Evolutionary conservation across 1,140 invertebrate species (phyloP).

Genomic region (Eriosoma lanigerum): DNA sequence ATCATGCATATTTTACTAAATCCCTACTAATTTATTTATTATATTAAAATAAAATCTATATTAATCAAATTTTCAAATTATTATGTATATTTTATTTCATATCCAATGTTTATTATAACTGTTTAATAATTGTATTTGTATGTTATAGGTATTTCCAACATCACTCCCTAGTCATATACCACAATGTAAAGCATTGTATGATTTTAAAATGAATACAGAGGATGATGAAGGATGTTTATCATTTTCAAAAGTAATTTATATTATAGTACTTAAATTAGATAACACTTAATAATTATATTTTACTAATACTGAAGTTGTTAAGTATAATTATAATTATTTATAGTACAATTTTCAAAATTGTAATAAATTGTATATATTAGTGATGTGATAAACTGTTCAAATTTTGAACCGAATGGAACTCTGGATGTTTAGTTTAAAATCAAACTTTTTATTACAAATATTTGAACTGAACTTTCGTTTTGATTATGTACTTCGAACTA

Average conservation of each 20-base stretch:
- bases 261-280: too few species aligned
- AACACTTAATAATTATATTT: neutral
- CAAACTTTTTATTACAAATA: too few species aligned
- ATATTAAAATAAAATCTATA: neutral
- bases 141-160: constrained; percentile 62
- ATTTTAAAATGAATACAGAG: constrained; percentile 87
- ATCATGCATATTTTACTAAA: too few species aligned
- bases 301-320: neutral
- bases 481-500: too few species aligned
- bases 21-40: neutral
- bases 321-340: too few species aligned
- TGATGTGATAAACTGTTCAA: too few species aligned
- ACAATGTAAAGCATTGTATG: constrained; percentile 88
- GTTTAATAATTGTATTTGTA: neutral
- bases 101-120: neutral
- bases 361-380: too few species aligned
- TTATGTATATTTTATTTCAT: neutral
- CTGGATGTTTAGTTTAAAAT: too few species aligned
- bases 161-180: constrained; percentile 72
- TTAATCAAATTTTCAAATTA: neutral
- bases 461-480: too few species aligned
- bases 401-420: too few species aligned
- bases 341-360: too few species aligned
- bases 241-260: constrained; percentile 77
- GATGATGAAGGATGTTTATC: constrained; percentile 90